phyloP scores from a whole-genome alignment of 2,113 vertebrate genomes.

The Lathamus discolor region DNA sequence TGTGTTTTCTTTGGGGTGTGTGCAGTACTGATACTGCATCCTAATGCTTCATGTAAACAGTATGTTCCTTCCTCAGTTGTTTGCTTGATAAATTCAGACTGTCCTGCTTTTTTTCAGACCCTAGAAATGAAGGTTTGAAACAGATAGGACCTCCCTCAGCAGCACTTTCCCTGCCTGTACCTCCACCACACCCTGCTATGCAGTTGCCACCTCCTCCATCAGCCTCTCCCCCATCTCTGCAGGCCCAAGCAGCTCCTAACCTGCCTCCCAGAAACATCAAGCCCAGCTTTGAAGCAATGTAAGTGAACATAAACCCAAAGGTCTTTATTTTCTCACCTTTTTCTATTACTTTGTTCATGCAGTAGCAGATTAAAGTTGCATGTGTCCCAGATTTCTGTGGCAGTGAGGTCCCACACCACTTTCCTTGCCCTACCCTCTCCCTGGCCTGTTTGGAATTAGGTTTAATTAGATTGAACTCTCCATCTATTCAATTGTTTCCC shows the following conservation, averaged over 20 bases:
- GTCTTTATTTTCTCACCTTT: neutral
- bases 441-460: neutral
- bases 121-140: neutral
- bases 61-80: neutral
- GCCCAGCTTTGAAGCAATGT: constrained; percentile 56
- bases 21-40: neutral
- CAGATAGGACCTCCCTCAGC: neutral
- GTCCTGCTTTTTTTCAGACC: constrained; percentile 41
- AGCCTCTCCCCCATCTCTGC: constrained; percentile 23
- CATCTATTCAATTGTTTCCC: neutral
- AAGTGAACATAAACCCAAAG: neutral
- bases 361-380: neutral
- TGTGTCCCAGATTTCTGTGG: neutral
- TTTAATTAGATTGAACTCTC: neutral
- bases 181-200: constrained; percentile 20
- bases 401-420: neutral
- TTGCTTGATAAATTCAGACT: neutral
- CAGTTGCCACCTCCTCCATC: constrained; percentile 32
- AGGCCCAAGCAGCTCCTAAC: constrained; percentile 58
- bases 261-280: constrained; percentile 84
- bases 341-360: neutral
- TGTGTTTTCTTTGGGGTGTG: neutral
- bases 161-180: neutral
- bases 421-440: neutral
- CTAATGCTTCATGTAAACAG: neutral